Evolutionary conservation across 2,113 vertebrate genomes (phyloP).

Genomic region (Amia ocellicauda): DNA sequence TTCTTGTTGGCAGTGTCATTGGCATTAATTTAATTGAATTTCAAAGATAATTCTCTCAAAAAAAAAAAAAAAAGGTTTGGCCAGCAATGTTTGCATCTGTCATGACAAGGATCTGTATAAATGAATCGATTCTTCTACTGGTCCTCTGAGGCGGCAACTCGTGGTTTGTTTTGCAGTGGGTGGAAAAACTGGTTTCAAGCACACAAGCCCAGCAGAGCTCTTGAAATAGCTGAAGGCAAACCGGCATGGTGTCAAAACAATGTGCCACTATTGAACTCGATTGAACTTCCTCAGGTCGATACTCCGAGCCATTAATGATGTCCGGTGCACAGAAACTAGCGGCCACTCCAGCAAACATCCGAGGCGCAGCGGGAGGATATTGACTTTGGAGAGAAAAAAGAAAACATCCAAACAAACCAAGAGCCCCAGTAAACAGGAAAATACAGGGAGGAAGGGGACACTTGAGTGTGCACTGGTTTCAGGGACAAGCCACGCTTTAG

Average conservation of each 20-base stretch:
- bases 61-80: too few relatives aligned
- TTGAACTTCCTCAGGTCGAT: conserved; percentile 54
- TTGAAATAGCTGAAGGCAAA: conserved; percentile 52
- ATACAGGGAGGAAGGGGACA: conserved; percentile 60
- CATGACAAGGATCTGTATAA: too few relatives aligned
- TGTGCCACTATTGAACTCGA: conserved; percentile 40
- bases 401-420: conserved; percentile 60
- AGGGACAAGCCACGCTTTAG: conserved; percentile 51
- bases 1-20: too few relatives aligned
- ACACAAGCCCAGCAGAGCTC: conserved; percentile 40
- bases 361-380: conserved; percentile 48
- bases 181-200: conserved; percentile 40
- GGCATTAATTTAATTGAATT: too few relatives aligned
- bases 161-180: conserved; percentile 50
- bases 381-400: conserved; percentile 54
- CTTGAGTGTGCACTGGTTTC: conserved; percentile 43
- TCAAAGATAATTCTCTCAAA: too few relatives aligned
- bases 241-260: conserved; percentile 52
- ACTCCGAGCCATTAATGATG: conserved; percentile 54
- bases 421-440: conserved; percentile 66
- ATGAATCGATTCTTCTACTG: conserved; percentile 41
- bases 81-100: too few relatives aligned
- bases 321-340: conserved; percentile 44
- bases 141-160: conserved; percentile 37
- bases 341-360: conserved; percentile 37